Base-by-base conservation (phyloP, 2,888 invertebrate genomes). In the Ochropacha duplaris region DNA sequence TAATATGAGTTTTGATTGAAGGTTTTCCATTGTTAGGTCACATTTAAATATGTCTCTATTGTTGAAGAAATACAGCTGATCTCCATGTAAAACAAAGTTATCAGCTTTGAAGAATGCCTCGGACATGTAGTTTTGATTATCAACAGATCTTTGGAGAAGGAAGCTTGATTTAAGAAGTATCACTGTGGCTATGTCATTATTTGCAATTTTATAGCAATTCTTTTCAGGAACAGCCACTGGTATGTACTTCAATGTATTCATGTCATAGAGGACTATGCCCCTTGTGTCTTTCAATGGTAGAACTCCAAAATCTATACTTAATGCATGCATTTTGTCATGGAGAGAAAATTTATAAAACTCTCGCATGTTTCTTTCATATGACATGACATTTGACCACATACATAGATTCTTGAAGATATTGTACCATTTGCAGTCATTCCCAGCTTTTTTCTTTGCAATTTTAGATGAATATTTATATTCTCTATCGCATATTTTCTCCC, bases 101-200 rank as follows among this genome's bases (percentile, higher is more conserved):
- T 89, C 86, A 2, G 85, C 87, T 67, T 82, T 81, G 49, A 86
- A 85, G 54, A 83, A 83, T 2, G 77, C 84, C 65, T 89, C 87
- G 0, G 79, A 64, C 65, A 73, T 74, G 57, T 67, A 66, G 6
- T 67, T 58, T 4, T 65, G 26, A 22, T 78, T 70, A 5, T 81
- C 76, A 2, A 81, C 75, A 16, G 81, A 79, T 69, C 83, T 83
- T 66, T 90, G 86, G 0, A 90, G 52, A 4, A 81, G 68, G 36
- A 90, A 64, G 2, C 81, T 80, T n/a, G 74, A 69, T 70, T 86
- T 86, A 4, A 84, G 57, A n/a, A 84, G 68, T 14, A 88, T 65
- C 0, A 84, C 75, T 0, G 88, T 81, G 0, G 77, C 83, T 60
- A 61, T 50, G 39, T 86, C 79, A 60, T 82, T 89, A 60, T 87